Percentiles rank a stretch among this genome's conserved stretches.
Evolutionary conservation across 2,888 invertebrate species (phyloP).

Genomic region (Andrena chrysosceles): DNA sequence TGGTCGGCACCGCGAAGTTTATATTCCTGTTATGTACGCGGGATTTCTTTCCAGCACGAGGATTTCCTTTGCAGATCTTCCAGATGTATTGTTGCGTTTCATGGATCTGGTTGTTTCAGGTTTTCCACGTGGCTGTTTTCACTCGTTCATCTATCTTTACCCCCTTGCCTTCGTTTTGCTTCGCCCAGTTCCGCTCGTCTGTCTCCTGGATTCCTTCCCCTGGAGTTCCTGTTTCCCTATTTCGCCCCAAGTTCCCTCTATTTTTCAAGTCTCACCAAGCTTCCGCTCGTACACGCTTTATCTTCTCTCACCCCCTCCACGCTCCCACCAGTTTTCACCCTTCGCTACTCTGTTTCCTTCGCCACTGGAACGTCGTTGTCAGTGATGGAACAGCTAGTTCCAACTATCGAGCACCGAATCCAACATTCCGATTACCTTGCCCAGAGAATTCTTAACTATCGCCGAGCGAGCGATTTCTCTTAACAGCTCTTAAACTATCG

Average conservation of each 20-base stretch:
- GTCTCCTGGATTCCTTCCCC: conserved; percentile 6
- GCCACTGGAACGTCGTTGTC: not conserved
- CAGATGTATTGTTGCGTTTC: conserved; percentile 9
- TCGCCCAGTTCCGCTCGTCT: not conserved
- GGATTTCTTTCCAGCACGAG: conserved; percentile 1
- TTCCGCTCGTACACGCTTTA: not conserved
- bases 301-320: not conserved
- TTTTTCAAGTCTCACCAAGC: conserved; percentile 7
- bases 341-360: not conserved
- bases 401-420: not conserved
- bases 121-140: not conserved
- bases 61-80: conserved; percentile 18
- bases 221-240: not conserved
- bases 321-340: not conserved
- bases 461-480: not conserved
- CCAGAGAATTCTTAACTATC: not conserved
- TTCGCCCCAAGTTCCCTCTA: conserved; percentile 10
- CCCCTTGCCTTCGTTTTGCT: not conserved
- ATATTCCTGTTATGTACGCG: not conserved
- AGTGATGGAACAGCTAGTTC: not conserved
- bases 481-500: conserved; percentile 9
- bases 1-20: not conserved
- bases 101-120: conserved; percentile 9
- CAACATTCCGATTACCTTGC: not conserved
- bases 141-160: not conserved